phyloP scores from a whole-genome alignment of 2,888 invertebrate species.

The Galerucella calmariensis region DNA sequence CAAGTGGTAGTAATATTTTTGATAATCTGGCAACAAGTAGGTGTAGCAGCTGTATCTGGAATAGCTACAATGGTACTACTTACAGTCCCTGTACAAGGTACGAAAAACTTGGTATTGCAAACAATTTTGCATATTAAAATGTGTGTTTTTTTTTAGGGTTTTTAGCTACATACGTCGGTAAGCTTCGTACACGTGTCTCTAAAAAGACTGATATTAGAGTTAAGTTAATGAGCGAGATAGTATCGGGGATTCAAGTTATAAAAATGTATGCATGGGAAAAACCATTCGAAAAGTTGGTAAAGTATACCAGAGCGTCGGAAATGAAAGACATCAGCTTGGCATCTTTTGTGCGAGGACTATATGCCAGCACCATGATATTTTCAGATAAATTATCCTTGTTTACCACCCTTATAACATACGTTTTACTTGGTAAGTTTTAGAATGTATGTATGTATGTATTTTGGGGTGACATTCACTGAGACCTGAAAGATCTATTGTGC shows the following conservation, averaged over 20 bases:
- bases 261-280: constrained; percentile 65
- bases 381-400: constrained; percentile 85
- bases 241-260: constrained; percentile 88
- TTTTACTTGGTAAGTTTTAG: constrained; percentile 69
- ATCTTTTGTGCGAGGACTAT: constrained; percentile 73
- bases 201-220: constrained; percentile 84
- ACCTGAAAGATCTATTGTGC: too few relatives aligned
- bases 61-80: constrained; percentile 81
- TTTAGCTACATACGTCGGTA: constrained; percentile 78
- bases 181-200: constrained; percentile 78
- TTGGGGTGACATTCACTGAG: too few relatives aligned
- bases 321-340: constrained; percentile 72
- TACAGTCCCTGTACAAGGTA: constrained; percentile 82
- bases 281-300: constrained; percentile 83
- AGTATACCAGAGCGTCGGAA: constrained; percentile 75
- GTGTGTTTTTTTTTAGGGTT: constrained; percentile 52
- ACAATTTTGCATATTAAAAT: not conserved
- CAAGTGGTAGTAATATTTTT: constrained; percentile 76
- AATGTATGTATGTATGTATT: too few relatives aligned
- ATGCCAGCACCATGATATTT: constrained; percentile 75
- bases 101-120: constrained; percentile 41
- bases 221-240: constrained; percentile 87
- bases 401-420: constrained; percentile 79
- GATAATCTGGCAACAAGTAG: constrained; percentile 80
- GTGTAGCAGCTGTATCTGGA: constrained; percentile 74